Base-by-base conservation (phyloP, 2,797 vertebrate genomes). In the Chelmon rostratus region DNA sequence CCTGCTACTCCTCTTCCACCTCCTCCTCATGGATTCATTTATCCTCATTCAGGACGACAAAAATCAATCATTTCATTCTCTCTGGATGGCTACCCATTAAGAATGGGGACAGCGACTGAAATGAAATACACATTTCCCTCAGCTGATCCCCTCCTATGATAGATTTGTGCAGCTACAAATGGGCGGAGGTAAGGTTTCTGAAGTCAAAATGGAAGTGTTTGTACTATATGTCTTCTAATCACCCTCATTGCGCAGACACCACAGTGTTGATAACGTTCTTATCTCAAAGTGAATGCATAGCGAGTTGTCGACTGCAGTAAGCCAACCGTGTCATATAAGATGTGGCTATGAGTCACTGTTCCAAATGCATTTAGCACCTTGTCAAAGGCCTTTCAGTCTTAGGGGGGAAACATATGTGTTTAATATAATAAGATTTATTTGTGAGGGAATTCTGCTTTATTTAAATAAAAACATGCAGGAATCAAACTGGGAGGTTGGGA, bases 1-100 rank as follows among this genome's bases (percentile, higher is more conserved):
- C 70, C 67, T 79, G 63, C 82, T 73, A 75, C 74, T 76, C 81
- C 68, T 76, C 81, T 69, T 77, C 47, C 79, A 78, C 86, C 89
- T 87, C 84, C 86, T 89, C 87, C 89, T 93, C 85, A 87, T 87
- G 82, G 89, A 94, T 94, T 94, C 91, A 93, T 94, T 94, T 86
- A 90, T 93, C 91, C 92, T 94, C 90, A 94, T 92, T 94, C 91
- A 93, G 91, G 93, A 90, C 91, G 91, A 93, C 90, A 90, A 94
- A 95, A 96, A 96, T 96, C 95, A 95, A 95, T 96, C 92, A 92
- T 94, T 94, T 93, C 92, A 95, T 94, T 95, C 92, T 94, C 93
- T 94, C 93, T 93, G 93, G 92, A 93, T 94, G 93, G 92, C 91
- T 93, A 85, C 87, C 93, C 92, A 92, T 94, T 93, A 92, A 94